phyloP scores from a whole-genome alignment of 1,140 invertebrate genomes.

The Trichogramma pretiosum region DNA sequence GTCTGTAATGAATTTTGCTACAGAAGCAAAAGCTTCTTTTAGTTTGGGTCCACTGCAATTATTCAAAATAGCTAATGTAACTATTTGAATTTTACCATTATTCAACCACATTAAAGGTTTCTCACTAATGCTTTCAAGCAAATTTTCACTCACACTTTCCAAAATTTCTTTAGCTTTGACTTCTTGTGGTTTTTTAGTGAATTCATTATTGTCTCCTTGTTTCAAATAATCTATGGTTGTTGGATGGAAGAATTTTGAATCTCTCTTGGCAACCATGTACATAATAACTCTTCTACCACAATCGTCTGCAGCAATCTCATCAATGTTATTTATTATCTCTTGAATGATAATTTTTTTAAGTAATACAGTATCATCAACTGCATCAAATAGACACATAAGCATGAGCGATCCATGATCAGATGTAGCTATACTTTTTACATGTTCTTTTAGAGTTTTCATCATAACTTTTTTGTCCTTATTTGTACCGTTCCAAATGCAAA shows the following conservation, averaged over 20 bases:
- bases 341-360: conserved; percentile 73
- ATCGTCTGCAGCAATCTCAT: conserved; percentile 63
- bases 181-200: conserved; percentile 71
- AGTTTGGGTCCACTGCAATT: conserved; percentile 41
- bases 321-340: conserved; percentile 63
- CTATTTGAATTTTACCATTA: conserved; percentile 58
- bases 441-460: conserved; percentile 77
- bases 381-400: conserved; percentile 75
- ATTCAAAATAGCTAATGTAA: conserved; percentile 63
- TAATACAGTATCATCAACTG: conserved; percentile 87
- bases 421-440: conserved; percentile 67
- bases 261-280: conserved; percentile 74
- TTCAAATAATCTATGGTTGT: conserved; percentile 59
- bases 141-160: conserved; percentile 52
- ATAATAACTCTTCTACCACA: conserved; percentile 66
- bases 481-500: conserved; percentile 81
- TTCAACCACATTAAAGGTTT: conserved; percentile 61
- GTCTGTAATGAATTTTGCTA: conserved; percentile 43
- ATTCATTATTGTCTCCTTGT: conserved; percentile 59
- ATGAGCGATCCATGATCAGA: conserved; percentile 83
- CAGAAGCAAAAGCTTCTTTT: conserved; percentile 35
- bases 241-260: conserved; percentile 68
- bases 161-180: conserved; percentile 66
- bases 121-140: conserved; percentile 55
- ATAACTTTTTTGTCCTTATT: conserved; percentile 66